Conservation (phyloP, 2,888 invertebrate species). For the Cryptops parisi region DNA sequence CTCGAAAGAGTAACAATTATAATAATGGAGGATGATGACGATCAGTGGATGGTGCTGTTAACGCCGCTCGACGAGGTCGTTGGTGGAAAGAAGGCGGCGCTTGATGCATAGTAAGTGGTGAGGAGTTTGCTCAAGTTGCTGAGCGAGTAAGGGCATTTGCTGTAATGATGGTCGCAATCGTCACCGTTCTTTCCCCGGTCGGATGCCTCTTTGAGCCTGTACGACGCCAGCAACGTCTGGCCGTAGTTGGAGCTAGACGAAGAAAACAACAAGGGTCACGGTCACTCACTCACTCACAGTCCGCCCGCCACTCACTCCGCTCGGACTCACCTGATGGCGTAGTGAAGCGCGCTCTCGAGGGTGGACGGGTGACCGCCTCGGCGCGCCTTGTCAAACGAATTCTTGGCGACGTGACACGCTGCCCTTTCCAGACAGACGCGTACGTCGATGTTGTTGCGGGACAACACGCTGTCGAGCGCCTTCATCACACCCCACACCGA, state of each 20-base stretch:
- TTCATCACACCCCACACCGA: conserved; percentile 4
- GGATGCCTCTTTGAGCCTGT: conserved; percentile 5
- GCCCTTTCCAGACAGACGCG: conserved; percentile 10
- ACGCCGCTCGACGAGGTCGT: too few relatives aligned
- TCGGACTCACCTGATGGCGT: not conserved
- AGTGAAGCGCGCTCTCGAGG: not conserved
- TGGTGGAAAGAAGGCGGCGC: too few relatives aligned
- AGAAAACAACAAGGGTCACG: not conserved
- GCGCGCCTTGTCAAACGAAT: not conserved
- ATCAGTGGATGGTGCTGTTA: too few relatives aligned
- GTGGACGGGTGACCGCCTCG: not conserved
- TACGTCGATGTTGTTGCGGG: conserved; percentile 9
- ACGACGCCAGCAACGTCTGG: conserved; percentile 7
- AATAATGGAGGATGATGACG: too few relatives aligned
- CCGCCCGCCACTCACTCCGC: not conserved
- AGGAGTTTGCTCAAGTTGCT: conserved; percentile 10
- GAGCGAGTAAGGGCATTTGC: conserved; percentile 6
- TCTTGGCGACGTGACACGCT: conserved; percentile 8
- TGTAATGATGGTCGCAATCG: conserved; percentile 7
- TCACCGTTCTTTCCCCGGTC: conserved; percentile 6
- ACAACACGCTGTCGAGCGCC: not conserved
- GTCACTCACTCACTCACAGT: not conserved
- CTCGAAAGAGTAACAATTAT: too few relatives aligned
- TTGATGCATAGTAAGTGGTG: conserved; percentile 4
- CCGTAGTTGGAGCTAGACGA: conserved; percentile 8